These are phyloP conservation scores for Peromyscus leucopus DNA, from an alignment of 2,113 vertebrate genomes.

Conservation along the genomic window DNA sequence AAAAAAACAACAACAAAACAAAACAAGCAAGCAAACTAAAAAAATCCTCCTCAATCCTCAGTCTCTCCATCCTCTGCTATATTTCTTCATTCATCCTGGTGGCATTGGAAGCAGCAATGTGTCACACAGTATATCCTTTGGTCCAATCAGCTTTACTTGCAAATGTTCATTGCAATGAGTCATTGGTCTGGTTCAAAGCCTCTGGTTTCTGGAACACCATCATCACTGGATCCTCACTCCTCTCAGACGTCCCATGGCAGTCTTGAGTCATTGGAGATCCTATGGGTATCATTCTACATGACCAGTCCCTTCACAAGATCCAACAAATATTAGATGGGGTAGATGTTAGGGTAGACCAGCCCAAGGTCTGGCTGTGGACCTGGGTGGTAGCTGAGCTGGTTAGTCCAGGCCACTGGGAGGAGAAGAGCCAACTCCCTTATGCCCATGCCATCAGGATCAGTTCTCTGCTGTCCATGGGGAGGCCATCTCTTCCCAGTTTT, in stretches of 20 bases:
- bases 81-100: too few relatives aligned
- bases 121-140: too few relatives aligned
- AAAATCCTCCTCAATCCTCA: too few relatives aligned
- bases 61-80: too few relatives aligned
- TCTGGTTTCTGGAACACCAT: too few relatives aligned
- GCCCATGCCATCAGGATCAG: neutral
- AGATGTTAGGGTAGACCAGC: neutral
- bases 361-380: neutral
- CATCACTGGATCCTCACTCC: too few relatives aligned
- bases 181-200: too few relatives aligned
- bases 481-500: neutral
- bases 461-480: neutral
- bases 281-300: neutral
- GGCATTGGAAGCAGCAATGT: too few relatives aligned
- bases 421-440: neutral
- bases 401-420: neutral
- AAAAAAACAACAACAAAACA: too few relatives aligned
- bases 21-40: too few relatives aligned
- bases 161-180: too few relatives aligned
- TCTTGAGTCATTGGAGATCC: neutral
- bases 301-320: neutral
- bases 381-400: neutral
- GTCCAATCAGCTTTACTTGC: too few relatives aligned
- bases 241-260: neutral
- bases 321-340: neutral